Evolutionary conservation across 2,888 invertebrate species (phyloP), one percentile per base, ranked within the genome.

Genomic region (Panzeria rudis): DNA sequence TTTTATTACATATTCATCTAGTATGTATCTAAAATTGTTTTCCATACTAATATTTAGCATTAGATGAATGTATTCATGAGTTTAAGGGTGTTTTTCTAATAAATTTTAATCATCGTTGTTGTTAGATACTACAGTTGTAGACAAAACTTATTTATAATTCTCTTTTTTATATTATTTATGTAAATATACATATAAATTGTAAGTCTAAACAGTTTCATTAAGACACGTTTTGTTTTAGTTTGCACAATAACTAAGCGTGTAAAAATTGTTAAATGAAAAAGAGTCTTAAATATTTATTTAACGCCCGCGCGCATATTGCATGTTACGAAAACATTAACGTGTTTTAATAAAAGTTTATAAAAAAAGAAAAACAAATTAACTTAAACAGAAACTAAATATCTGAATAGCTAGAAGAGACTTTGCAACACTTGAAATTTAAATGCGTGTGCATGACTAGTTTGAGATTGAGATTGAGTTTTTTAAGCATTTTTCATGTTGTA

Each of bases 361-460:
- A 44, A 47, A 32, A 15, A n/a, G 11, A 23, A 38, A 56, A 76
- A 13, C 25, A 56, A 64, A 54, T 17, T 25, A 38, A 20, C 47
- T n/a, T 44, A 25, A 52, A 29, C 6, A 32, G 13, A 32, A 35
- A 54, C 32, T 17, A 9, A 41, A 35, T 25, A 25, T 54, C 38
- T 64, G 32, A n/a, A 32, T 20, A 38, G 38, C 11, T 13, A 20
- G 47, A 38, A 23, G 8, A 64, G 13, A 20, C 20, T 47, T 52
- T 50, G 38, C 23, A 75, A 56, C 38, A 62, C 56, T 73, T 77
- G 52, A 81, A 78, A 62, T 81, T 81, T 62, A 76, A 80, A 83
- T 83, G 86, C 83, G 86, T 86, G 86, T 83, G 83, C 86, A 83
- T 86, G 86, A 83, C 83, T 80, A 32, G 72, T 76, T 83, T 80